phyloP scores from a whole-genome alignment of 1,140 invertebrate species.

The Brachionus plicatilis region DNA sequence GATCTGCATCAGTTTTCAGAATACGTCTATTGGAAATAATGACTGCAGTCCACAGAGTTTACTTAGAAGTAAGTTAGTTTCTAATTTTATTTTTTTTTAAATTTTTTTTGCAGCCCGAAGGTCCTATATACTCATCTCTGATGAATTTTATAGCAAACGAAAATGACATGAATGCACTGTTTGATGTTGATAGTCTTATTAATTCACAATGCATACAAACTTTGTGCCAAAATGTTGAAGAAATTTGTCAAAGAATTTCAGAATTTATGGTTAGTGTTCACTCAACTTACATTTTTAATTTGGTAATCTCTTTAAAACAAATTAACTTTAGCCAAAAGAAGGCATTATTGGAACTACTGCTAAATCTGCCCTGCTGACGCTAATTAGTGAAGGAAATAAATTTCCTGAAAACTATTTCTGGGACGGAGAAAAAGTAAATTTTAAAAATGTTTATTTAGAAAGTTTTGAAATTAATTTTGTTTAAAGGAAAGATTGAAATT shows the following conservation, averaged over 20 bases:
- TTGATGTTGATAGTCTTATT: constrained; percentile 20
- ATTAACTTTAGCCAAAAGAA: neutral
- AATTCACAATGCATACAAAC: neutral
- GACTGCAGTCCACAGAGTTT: constrained; percentile 35
- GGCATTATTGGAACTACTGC: constrained; percentile 31
- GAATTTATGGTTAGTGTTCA: constrained; percentile 20
- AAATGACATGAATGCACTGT: constrained; percentile 37
- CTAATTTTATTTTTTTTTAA: neutral
- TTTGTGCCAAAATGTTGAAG: constrained; percentile 25
- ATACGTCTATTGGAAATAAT: constrained; percentile 35
- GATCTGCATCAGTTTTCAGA: constrained; percentile 28
- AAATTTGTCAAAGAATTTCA: constrained; percentile 18
- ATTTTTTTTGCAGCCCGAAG: constrained; percentile 17
- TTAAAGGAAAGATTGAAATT: constrained; percentile 23
- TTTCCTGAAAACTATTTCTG: constrained; percentile 39
- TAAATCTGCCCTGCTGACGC: constrained; percentile 1
- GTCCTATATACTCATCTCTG: constrained; percentile 37
- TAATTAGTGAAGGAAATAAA: constrained; percentile 33
- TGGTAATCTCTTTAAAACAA: neutral
- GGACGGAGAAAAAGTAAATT: constrained; percentile 29
- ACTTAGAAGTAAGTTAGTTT: neutral
- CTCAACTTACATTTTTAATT: neutral
- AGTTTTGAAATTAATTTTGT: neutral
- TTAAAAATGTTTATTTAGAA: neutral
- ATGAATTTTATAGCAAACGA: constrained; percentile 7